Evolutionary conservation across 2,888 invertebrate species (phyloP), one percentile per base, ranked within the genome.

Genomic region (Lithosia quadra): DNA sequence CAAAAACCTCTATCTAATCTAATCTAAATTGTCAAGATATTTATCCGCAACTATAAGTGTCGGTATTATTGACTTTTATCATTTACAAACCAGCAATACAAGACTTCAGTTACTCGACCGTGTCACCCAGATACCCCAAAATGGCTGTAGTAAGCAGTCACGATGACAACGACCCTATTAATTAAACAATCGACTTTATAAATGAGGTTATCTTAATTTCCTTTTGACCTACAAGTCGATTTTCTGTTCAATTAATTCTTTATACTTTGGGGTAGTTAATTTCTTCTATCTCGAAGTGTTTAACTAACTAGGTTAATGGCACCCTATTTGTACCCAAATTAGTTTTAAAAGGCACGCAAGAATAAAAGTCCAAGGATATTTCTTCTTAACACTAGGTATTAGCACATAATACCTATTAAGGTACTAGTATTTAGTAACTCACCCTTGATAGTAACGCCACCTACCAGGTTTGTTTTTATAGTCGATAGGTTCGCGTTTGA

Each of bases 101-200:
- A 49, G 18, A 49, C 49, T 49, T 1, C n/a, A 49, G 8, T 49
- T n/a, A 49, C 49, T 49, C 39, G 18, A 63, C 62, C 49, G 63
- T 22, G 36, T 63, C 55, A 63, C 63, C 63, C 22, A 63, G 49
- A 63, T 28, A n/a, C 15, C 15, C 1, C 22, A 55, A 55, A 58
- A 58, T 15, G 28, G 28, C 28, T 10, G 33, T 55, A 55, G 22
- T 63, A 15, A 55, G 33, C 18, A 2, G 28, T n/a, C 21, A 55
- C 63, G 53, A 55, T 63, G 63, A 55, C 63, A 34, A 55, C 55
- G 63, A 55, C 53, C 63, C 21, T 22, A 15, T 9, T 55, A 63
- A 63, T 34, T 33, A 63, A 63, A 55, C 34, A 34, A 55, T 24
- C 15, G 10, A 24, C 15, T 63, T 53, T 21, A 53, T 49, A 53